Percentiles rank a stretch among this genome's conserved stretches.
phyloP scores from a whole-genome alignment of 1,140 invertebrate species.

The Eupeodes corollae region DNA sequence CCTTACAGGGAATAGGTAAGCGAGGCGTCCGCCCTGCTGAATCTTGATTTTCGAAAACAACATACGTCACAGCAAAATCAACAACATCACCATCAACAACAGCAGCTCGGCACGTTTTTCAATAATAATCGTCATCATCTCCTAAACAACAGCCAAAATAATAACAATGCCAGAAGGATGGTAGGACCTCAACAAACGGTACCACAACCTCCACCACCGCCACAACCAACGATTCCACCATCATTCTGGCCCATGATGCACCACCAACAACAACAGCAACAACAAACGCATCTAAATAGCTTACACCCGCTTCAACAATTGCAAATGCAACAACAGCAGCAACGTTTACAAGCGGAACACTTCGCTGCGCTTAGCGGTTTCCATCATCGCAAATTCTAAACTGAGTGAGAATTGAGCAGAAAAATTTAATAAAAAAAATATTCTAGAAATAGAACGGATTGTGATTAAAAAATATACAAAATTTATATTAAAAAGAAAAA shows the following conservation, averaged over 20 bases:
- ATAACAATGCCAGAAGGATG: constrained; percentile 3
- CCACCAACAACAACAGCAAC: constrained; percentile 13
- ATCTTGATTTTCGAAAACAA: constrained; percentile 11
- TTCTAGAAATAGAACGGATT: no score
- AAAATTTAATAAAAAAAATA: no score
- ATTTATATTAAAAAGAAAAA: no score
- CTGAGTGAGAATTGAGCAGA: no score
- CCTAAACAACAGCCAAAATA: no score
- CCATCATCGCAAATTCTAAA: no score
- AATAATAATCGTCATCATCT: no score
- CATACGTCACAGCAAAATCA: constrained; percentile 5
- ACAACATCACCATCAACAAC: constrained; percentile 6
- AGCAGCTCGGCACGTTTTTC: constrained; percentile 6
- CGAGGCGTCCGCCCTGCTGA: constrained; percentile 14
- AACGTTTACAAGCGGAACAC: not conserved
- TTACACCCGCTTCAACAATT: constrained; percentile 10
- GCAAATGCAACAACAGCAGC: constrained; percentile 2
- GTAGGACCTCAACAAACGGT: constrained; percentile 1
- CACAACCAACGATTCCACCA: no score
- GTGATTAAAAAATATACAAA: no score
- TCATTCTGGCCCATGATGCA: not conserved
- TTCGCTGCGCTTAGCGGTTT: not conserved
- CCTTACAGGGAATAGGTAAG: constrained; percentile 57
- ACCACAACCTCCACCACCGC: no score
- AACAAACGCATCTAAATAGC: constrained; percentile 10